A percentile compares a stretch with the other conserved stretches of the same genome.
phyloP scores from a whole-genome alignment of 2,797 vertebrate species.

The Rhinatrema bivittatum region DNA sequence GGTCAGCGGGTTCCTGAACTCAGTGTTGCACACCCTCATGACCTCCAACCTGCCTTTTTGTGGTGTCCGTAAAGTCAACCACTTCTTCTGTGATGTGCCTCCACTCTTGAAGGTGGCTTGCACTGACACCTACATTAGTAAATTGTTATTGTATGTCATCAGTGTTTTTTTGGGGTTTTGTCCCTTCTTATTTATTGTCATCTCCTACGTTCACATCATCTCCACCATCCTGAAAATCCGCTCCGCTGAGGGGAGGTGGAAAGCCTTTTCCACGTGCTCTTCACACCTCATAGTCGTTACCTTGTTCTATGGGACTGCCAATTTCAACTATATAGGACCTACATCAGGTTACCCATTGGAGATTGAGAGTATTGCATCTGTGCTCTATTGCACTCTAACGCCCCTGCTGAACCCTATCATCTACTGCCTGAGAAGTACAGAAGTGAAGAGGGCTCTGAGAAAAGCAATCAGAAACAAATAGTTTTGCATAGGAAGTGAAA shows the following conservation, averaged over 20 bases:
- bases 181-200: slow-evolving; percentile 18
- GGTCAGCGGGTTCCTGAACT: slow-evolving; percentile 3
- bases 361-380: slow-evolving; percentile 9
- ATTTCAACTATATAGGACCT: slow-evolving; percentile 28
- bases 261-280: slow-evolving; percentile 33
- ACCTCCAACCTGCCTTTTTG: slow-evolving; percentile 4
- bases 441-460: too few relatives aligned
- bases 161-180: slow-evolving; percentile 22
- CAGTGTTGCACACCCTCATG: slow-evolving; percentile 2
- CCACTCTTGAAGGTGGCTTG: slow-evolving; percentile 5
- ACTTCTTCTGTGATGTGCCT: slow-evolving; percentile 9
- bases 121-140: slow-evolving; percentile 11
- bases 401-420: slow-evolving; percentile 30
- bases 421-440: slow-evolving; percentile 25
- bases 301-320: slow-evolving; percentile 26
- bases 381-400: slow-evolving; percentile 23
- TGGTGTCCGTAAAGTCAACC: neutral
- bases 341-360: slow-evolving; percentile 10
- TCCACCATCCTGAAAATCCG: too few relatives aligned
- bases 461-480: too few relatives aligned
- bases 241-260: slow-evolving; percentile 13
- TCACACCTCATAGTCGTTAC: slow-evolving; percentile 30
- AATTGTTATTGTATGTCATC: slow-evolving; percentile 20
- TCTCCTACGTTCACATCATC: slow-evolving; percentile 29
- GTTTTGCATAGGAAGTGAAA: too few relatives aligned